Base-by-base conservation (phyloP, 2,113 vertebrate genomes). In the Erinaceus europaeus region DNA sequence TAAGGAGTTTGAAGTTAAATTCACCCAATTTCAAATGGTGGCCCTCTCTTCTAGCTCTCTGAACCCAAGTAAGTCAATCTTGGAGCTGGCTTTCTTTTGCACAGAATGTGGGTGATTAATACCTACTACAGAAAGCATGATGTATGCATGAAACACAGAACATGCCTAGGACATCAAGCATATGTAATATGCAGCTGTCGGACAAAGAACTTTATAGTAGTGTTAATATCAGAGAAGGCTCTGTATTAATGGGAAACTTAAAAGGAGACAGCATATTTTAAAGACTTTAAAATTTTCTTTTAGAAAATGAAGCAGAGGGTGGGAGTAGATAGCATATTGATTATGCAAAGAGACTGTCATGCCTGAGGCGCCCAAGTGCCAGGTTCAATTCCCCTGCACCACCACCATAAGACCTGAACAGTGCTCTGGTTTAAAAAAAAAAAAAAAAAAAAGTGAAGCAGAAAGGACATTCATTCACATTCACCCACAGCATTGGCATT, bases 401-500 rank as follows among this genome's bases (percentile, higher is more conserved):
- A n/a, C n/a, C n/a, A n/a, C n/a, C n/a, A n/a, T n/a, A n/a, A n/a
- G n/a, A n/a, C n/a, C n/a, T n/a, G n/a, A n/a, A n/a, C n/a, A n/a
- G n/a, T n/a, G n/a, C n/a, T n/a, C n/a, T n/a, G n/a, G n/a, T n/a
- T n/a, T n/a, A n/a, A n/a, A n/a, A n/a, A n/a, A n/a, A n/a, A n/a
- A n/a, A n/a, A n/a, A n/a, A n/a, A n/a, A n/a, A n/a, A n/a, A n/a
- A n/a, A n/a, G n/a, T n/a, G n/a, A n/a, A n/a, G n/a, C n/a, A n/a
- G n/a, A n/a, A n/a, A n/a, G n/a, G n/a, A n/a, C n/a, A n/a, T n/a
- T n/a, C n/a, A n/a, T n/a, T n/a, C n/a, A n/a, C 9, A 82, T 68
- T 27, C 29, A 75, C 9, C 82, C 64, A 52, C 83, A 80, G 84
- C 36, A 50, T 1, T 61, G 57, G 92, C 82, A 93, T 98, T 97